Base-by-base conservation (phyloP, 2,113 vertebrate genomes). In the Antechinus flavipes region DNA sequence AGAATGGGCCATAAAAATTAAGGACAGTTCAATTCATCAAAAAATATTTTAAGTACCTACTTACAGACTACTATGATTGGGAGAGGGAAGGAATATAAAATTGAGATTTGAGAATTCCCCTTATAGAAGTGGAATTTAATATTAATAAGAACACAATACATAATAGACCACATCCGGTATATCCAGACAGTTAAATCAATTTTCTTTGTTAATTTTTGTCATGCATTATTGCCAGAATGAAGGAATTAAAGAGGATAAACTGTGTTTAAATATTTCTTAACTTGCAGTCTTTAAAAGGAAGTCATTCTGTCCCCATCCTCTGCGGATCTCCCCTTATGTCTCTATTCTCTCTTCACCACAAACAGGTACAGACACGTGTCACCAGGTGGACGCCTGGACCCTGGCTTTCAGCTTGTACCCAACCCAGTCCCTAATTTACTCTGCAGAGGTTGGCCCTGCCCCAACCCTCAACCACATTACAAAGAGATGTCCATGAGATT, bases 381-480 rank as follows among this genome's bases (percentile, higher is more conserved):
- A 2, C 42, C 94, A 92, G 95, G 94, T 30, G 97, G 68, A 93
- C 95, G 91, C 19, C 54, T 95, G 30, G 54, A 96, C 23, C 61
- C 93, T 11, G 91, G 54, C 26, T 25, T 94, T 58, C 92, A 54
- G 46, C 95, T 98, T 90, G 54, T 58, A 76, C 92, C 95, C 50
- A 97, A n/a, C 61, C 84, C 93, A 22, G 52, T 94, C 26, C 92
- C 96, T 89, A 54, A 50, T n/a, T 7, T n/a, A 53, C 14, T 92
- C 1, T 53, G 56, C 54, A 90, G 91, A 91, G 23, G 91, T 19
- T 96, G 91, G 97, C 97, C 94, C 58, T 98, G 98, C 52, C 97
- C 97, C 0, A 97, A 96, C 89, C 94, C 46, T 10, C 47, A 94
- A 55, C 95, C 97, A 46, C 95, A 96, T 89, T 97, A 97, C 91